phyloP scores from a whole-genome alignment of 92 coral and sea anemone genomes.

The Pocillopora meandrina region DNA sequence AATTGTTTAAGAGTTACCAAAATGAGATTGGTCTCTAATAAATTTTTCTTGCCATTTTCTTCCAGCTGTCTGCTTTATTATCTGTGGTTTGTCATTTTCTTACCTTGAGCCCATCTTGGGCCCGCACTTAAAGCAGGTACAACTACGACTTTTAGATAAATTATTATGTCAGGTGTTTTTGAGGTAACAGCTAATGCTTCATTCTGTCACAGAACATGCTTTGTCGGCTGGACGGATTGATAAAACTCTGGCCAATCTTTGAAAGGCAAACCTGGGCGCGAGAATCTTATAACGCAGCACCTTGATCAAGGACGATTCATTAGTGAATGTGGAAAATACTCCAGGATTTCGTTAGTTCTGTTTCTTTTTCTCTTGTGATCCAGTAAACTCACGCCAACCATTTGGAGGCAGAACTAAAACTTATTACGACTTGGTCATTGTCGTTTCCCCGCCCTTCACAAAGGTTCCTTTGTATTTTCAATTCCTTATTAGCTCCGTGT shows the following conservation, averaged over 20 bases:
- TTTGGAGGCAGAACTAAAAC: too few species aligned
- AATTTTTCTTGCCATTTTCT: neutral
- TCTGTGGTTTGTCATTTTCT: neutral
- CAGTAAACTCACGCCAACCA: too few species aligned
- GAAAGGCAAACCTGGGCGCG: too few species aligned
- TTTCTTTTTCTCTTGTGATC: neutral
- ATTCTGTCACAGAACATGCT: neutral
- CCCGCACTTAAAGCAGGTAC: slow-evolving; percentile 18
- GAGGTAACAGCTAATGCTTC: neutral
- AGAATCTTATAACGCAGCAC: too few species aligned
- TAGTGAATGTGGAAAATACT: too few species aligned
- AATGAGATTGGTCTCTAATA: neutral
- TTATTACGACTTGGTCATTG: too few species aligned
- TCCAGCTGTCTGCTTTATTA: slow-evolving; percentile 3
- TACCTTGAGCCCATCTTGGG: slow-evolving; percentile 22
- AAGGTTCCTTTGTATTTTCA: too few species aligned
- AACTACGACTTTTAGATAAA: neutral
- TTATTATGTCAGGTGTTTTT: neutral
- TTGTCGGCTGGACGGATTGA: too few species aligned
- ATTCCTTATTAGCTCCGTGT: too few species aligned
- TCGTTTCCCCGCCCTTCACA: too few species aligned
- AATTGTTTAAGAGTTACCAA: neutral
- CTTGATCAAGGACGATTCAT: too few species aligned
- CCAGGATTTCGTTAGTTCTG: neutral
- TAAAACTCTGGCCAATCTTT: too few species aligned